phyloP scores from a whole-genome alignment of 1,140 invertebrate species.

The Spodoptera frugiperda region DNA sequence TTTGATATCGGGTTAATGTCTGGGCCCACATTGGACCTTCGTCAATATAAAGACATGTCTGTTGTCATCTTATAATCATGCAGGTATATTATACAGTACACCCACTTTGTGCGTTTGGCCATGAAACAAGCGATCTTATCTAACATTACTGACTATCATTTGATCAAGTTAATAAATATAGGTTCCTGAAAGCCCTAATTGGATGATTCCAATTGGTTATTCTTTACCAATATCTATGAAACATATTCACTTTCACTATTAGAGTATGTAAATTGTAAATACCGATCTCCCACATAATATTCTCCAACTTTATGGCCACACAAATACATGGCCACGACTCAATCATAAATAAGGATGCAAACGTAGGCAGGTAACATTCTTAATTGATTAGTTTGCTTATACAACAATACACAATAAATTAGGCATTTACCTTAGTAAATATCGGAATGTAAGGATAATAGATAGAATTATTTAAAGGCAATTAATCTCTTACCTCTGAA shows the following conservation, averaged over 20 bases:
- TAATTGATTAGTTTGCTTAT: neutral
- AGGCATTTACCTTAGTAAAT: no score
- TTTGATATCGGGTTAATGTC: conserved; percentile 36
- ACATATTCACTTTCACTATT: no score
- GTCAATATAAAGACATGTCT: conserved; percentile 42
- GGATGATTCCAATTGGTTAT: no score
- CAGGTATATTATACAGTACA: conserved; percentile 3
- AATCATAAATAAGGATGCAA: neutral
- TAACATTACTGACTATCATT: no score
- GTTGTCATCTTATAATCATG: conserved; percentile 39
- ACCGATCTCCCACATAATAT: no score
- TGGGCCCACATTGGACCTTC: conserved; percentile 42
- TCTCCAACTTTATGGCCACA: neutral
- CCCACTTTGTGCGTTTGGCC: conserved; percentile 16
- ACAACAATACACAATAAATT: neutral
- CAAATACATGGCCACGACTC: neutral
- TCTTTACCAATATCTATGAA: no score
- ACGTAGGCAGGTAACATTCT: conserved; percentile 14
- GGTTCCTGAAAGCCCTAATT: no score
- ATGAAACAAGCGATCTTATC: conserved; percentile 5
- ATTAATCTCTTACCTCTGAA: no score
- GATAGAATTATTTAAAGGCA: no score
- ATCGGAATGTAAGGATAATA: no score
- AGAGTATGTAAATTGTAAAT: no score
- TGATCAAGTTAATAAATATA: no score